Conservation (phyloP, 2,113 vertebrate genomes). For the Toxostoma redivivum region DNA sequence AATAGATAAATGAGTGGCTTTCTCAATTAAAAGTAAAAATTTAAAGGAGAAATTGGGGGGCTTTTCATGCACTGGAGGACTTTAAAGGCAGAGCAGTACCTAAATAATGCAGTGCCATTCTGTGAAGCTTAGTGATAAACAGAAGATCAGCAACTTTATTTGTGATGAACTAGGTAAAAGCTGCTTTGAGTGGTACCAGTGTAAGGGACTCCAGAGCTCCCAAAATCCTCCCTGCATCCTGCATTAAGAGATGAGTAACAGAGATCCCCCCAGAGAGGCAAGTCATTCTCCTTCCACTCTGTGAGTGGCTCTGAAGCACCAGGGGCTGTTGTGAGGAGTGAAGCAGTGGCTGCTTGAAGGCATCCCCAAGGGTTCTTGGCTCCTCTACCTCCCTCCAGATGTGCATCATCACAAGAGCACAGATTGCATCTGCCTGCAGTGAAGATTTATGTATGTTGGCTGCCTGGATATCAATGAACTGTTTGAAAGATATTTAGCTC, state of each 20-base stretch:
- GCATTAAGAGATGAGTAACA: neutral
- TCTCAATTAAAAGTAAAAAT: neutral
- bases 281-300: neutral
- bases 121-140: neutral
- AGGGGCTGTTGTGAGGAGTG: rapidly evolving
- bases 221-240: neutral
- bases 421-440: neutral
- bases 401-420: neutral
- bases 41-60: neutral
- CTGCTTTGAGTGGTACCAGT: too few species aligned
- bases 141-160: neutral
- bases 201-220: neutral
- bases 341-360: neutral
- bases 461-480: neutral
- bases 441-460: neutral
- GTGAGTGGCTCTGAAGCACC: neutral
- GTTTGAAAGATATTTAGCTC: neutral
- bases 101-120: neutral
- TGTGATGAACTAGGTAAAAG: neutral
- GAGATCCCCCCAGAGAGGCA: neutral
- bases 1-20: neutral
- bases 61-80: neutral
- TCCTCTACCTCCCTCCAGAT: neutral
- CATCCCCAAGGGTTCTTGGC: neutral
- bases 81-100: neutral